Evolutionary conservation across 2,113 vertebrate genomes (phyloP).

Genomic region (Rynchops niger): DNA sequence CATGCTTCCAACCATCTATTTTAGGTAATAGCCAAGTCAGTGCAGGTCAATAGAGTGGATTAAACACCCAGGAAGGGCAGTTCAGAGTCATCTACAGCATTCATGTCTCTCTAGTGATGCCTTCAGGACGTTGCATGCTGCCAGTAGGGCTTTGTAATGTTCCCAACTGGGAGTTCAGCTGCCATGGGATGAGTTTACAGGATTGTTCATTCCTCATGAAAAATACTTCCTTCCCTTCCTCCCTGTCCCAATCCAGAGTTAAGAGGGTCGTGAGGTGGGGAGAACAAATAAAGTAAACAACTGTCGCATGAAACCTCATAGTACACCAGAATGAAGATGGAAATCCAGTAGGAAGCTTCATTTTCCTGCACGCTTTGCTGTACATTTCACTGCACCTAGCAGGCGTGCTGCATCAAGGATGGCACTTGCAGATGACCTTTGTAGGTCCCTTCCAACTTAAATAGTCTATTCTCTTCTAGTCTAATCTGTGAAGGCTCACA

Average conservation of each 20-base stretch:
- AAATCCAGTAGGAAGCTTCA: not conserved
- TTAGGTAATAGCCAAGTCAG: not conserved
- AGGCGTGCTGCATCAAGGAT: not conserved
- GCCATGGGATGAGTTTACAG: not conserved
- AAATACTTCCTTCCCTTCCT: not conserved
- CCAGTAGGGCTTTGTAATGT: fast-evolving
- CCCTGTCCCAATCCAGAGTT: not conserved
- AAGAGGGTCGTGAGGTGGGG: not conserved
- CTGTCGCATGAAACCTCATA: not conserved
- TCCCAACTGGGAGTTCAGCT: not conserved
- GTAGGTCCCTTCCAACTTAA: not conserved
- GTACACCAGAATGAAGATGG: not conserved
- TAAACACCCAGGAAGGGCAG: not conserved
- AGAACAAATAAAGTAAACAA: not conserved
- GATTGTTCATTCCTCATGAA: not conserved
- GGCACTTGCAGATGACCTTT: not conserved
- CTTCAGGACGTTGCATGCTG: not conserved
- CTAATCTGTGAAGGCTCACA: not conserved
- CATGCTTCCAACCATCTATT: not conserved
- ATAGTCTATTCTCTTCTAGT: not conserved
- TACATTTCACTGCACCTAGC: not conserved
- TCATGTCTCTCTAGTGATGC: not conserved
- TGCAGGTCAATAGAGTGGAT: not conserved
- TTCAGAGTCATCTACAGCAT: not conserved
- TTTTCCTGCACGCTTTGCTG: not conserved